Percentiles rank a stretch among this genome's conserved stretches.
Evolutionary conservation across 2,797 vertebrate species (phyloP).

Genomic region (Neosilurus hyrtlii): DNA sequence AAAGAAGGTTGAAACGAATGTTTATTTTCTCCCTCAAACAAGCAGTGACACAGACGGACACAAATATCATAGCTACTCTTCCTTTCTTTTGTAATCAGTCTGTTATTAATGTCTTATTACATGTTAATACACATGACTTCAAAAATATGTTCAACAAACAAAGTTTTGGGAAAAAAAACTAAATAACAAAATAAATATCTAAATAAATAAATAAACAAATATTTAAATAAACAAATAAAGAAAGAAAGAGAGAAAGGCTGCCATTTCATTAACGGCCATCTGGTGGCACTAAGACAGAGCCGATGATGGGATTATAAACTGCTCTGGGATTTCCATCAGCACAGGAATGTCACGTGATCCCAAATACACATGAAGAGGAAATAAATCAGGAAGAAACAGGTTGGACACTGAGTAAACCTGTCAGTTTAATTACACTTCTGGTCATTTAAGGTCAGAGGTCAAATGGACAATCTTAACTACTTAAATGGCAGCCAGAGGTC

Average conservation of each 20-base stretch:
- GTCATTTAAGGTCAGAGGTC: constrained; percentile 18
- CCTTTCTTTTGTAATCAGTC: too few species aligned
- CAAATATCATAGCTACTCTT: background rate
- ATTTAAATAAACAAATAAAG: background rate
- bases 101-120: background rate
- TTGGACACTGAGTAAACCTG: constrained; percentile 29
- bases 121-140: background rate
- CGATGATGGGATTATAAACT: background rate
- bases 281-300: constrained; percentile 22
- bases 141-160: too few species aligned
- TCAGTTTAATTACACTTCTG: constrained; percentile 15
- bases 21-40: background rate
- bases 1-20: background rate
- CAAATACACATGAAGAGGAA: background rate
- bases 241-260: background rate
- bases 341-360: constrained; percentile 11
- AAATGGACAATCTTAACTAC: constrained; percentile 28
- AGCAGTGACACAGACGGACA: background rate
- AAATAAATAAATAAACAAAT: background rate
- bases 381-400: constrained; percentile 18
- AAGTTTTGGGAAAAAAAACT: too few species aligned
- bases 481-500: constrained; percentile 37
- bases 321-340: constrained; percentile 2
- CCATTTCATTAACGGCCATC: background rate
- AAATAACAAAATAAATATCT: too few species aligned